Evolutionary conservation across 2,797 vertebrate genomes (phyloP).

Genomic region (Scarus forsteni): DNA sequence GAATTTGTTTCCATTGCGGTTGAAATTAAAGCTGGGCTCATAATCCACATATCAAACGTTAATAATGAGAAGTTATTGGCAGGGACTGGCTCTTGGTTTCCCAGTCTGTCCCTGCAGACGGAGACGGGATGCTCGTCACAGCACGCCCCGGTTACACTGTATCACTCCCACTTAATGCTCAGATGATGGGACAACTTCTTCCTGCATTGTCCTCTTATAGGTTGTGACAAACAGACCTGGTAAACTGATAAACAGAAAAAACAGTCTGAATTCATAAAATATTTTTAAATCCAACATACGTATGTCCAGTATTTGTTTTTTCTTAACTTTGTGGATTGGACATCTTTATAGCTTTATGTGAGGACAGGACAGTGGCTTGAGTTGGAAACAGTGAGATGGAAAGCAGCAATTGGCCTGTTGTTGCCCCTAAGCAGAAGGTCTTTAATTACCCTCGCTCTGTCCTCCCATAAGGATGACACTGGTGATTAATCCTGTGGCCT

Average conservation of each 20-base stretch:
- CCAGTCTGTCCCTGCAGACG: slow-evolving; percentile 38
- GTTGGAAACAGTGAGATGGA: too few species aligned
- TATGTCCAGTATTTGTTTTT: too few species aligned
- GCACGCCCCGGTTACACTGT: slow-evolving; percentile 46
- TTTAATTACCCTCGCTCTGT: too few species aligned
- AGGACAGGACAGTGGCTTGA: too few species aligned
- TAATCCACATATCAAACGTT: slow-evolving; percentile 25
- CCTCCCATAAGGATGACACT: too few species aligned
- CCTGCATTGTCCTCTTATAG: neutral
- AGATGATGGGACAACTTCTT: slow-evolving; percentile 54
- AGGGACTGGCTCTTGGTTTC: slow-evolving; percentile 6
- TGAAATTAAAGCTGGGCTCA: slow-evolving; percentile 21
- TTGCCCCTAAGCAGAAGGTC: too few species aligned
- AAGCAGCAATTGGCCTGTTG: too few species aligned
- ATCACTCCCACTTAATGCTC: slow-evolving; percentile 39
- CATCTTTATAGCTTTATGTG: too few species aligned
- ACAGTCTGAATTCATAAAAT: too few species aligned
- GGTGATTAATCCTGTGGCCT: too few species aligned
- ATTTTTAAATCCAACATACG: too few species aligned
- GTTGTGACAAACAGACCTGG: slow-evolving; percentile 7
- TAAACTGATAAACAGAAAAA: neutral
- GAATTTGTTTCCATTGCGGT: slow-evolving; percentile 26
- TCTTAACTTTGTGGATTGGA: too few species aligned
- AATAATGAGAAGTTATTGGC: slow-evolving; percentile 25
- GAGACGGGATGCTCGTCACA: slow-evolving; percentile 59